Conservation (phyloP, 2,113 vertebrate species). For the Prunella himalayana region DNA sequence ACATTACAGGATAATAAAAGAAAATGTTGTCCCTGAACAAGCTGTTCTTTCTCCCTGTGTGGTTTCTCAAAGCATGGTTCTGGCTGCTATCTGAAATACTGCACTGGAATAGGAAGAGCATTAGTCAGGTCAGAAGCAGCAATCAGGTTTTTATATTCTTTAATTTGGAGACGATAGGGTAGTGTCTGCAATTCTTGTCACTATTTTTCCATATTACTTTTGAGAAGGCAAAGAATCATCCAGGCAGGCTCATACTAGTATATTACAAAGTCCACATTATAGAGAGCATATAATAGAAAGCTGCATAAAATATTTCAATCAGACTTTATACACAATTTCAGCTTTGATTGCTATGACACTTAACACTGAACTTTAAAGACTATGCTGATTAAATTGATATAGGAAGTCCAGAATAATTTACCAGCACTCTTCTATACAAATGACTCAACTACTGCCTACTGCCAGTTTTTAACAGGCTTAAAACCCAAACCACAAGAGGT, state of each 20-base stretch:
- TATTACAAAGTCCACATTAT: background rate
- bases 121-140: background rate
- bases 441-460: background rate
- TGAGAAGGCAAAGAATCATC: background rate
- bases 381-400: constrained; percentile 18
- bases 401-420: constrained; percentile 24
- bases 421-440: background rate
- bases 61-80: background rate
- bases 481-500: background rate
- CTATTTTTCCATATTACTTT: background rate
- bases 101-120: background rate
- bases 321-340: background rate
- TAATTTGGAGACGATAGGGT: background rate
- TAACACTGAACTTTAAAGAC: background rate
- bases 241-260: background rate
- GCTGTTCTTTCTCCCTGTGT: background rate
- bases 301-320: background rate
- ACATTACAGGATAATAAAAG: background rate
- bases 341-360: background rate
- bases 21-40: background rate
- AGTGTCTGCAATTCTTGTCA: background rate
- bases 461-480: constrained; percentile 5
- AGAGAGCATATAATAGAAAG: background rate
- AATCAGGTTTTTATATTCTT: background rate
- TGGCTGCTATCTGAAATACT: background rate